Evolutionary conservation across 2,797 vertebrate species (phyloP), one percentile per base, ranked within the genome.

Genomic region (Euphonia xanthogaster): DNA sequence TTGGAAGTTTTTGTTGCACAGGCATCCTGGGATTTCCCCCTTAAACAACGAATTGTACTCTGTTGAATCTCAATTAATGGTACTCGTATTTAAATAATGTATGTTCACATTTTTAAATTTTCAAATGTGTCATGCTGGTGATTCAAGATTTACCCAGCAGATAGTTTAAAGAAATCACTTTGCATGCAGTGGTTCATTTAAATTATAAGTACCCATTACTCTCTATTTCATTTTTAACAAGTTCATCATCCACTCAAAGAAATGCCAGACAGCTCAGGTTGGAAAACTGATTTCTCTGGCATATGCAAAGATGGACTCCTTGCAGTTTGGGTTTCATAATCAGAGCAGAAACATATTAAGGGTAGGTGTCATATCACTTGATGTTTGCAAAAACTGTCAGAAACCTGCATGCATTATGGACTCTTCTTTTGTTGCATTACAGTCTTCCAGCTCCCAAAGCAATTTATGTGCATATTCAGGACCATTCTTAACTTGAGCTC

Each of bases 201-300:
- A 97, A 96, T 93, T 95, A 87, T 83, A 97, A 95, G 93, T 81
- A 83, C 48, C 66, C 87, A 84, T 95, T 95, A 90, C 44, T 95
- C 66, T 86, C 77, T 95, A 91, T 74, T 96, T 93, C 85, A 94
- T 96, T 96, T 97, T 94, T 97, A 90, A 95, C 92, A 95, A 95
- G 54, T 94, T 94, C 89, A 74, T 95, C 84, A 85, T 62, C 89
- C 58, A 70, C 93, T 94, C 78, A 84, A 88, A 96, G 67, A 91
- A 94, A 78, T 76, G 88, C 77, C 76, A 97, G 77, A 86, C 66
- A 96, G 58, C 73, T 95, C 80, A 90, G 70, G 84, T 30, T 84
- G 82, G 77, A 92, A 88, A 96, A 90, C 88, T 92, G 44, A 77
- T 93, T 93, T 90, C 67, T 87, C 80, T 92, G 89, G 51, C 79